Evolutionary conservation across 2,113 vertebrate genomes (phyloP), one percentile per base, ranked within the genome.

Genomic region (Hydropotes inermis): DNA sequence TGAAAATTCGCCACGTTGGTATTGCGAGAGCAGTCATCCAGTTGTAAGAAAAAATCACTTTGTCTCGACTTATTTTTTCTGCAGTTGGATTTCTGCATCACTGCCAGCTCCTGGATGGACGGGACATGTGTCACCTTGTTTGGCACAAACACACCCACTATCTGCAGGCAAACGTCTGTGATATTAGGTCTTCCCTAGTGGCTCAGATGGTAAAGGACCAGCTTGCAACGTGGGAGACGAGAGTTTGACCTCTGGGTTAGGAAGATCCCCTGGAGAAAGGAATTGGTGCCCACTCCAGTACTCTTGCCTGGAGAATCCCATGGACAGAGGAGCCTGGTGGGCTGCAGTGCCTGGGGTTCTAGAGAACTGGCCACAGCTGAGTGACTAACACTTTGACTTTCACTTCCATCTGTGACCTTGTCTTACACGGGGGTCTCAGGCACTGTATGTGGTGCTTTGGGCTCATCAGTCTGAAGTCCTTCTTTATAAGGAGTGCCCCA

Each of bases 381-480:
- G 67, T 0, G 2, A 12, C 67, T 70, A 12, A 70, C 67, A 23
- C n/a, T 23, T 36, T 70, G 17, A 23, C 12, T 70, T 23, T 39
- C n/a, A 36, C n/a, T 23, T 36, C 6, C 19, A 5, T 36, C 55
- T 8, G 16, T 14, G 54, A 36, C 0, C 0, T 6, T 3, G 13
- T 28, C 33, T 60, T 21, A 25, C 36, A 1, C 43, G 1, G 13
- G 23, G 15, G 23, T 14, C 64, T 47, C 47, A 5, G 55, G 3
- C 6, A 6, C 1, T 1, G 23, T 4, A 2, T 2, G 2, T 1
- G 47, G 17, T 21, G 9, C 3, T 9, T 52, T 1, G n/a, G 19
- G 43, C n/a, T 21, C 1, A 23, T 0, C 3, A 4, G 15, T 28
- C 30, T 3, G 11, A 36, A 61, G 5, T 1, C 2, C 55, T 27